Evolutionary conservation across 2,888 invertebrate genomes (phyloP).

Genomic region (Polydrusus cervinus): DNA sequence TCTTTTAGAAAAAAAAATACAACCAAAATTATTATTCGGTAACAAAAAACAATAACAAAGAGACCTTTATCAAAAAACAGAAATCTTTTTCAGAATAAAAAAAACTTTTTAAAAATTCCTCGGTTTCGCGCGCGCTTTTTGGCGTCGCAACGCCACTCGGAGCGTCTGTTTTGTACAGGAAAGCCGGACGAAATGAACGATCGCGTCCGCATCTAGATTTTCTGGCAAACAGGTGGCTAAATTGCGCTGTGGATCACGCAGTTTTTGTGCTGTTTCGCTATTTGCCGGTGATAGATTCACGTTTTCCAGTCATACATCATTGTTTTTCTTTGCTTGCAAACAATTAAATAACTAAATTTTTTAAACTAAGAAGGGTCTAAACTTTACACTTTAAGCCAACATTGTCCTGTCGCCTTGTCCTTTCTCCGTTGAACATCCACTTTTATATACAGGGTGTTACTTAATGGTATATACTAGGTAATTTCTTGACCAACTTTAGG

Average conservation of each 20-base stretch:
- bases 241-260: conserved; percentile 47
- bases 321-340: not conserved
- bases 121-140: conserved; percentile 1
- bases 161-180: conserved; percentile 25
- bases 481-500: too few species aligned
- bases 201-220: conserved; percentile 40
- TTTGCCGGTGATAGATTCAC: conserved; percentile 15
- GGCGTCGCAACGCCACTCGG: conserved; percentile 5
- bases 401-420: too few species aligned
- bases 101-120: conserved; percentile 13
- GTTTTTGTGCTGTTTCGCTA: conserved; percentile 30
- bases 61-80: not conserved
- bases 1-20: too few species aligned
- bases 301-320: not conserved
- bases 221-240: conserved; percentile 48
- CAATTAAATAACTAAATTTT: not conserved
- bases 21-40: not conserved
- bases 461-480: too few species aligned
- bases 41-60: not conserved
- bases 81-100: not conserved
- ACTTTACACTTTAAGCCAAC: too few species aligned
- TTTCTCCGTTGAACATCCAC: too few species aligned
- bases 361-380: too few species aligned
- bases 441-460: too few species aligned
- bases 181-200: conserved; percentile 36